Evolutionary conservation across 2,113 vertebrate genomes (phyloP).

Genomic region (Cebidichthys violaceus): DNA sequence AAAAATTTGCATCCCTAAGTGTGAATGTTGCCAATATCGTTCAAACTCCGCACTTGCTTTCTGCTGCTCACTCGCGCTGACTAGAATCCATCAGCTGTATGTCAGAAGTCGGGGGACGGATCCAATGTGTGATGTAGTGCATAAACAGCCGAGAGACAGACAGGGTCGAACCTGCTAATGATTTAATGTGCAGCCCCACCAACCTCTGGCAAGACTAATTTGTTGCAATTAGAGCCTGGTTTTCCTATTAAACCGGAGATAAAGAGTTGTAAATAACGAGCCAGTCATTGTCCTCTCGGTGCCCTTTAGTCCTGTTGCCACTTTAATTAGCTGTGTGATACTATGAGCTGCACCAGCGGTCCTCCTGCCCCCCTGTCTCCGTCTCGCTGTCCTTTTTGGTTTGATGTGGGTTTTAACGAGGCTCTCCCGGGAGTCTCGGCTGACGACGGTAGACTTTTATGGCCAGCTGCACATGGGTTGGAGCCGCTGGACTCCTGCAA

Average conservation of each 20-base stretch:
- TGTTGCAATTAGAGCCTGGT: slow-evolving; percentile 64
- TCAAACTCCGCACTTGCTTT: not conserved
- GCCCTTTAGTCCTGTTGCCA: slow-evolving; percentile 35
- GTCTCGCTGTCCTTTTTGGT: slow-evolving; percentile 12
- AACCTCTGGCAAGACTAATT: slow-evolving; percentile 62
- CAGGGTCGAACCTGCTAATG: slow-evolving; percentile 32
- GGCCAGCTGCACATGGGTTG: not conserved
- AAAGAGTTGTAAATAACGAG: slow-evolving; percentile 72
- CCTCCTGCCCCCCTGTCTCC: not conserved
- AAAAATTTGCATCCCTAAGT: not conserved
- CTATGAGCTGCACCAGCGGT: slow-evolving; percentile 6
- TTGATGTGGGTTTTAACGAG: slow-evolving; percentile 37
- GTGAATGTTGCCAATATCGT: not conserved
- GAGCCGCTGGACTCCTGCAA: not conserved
- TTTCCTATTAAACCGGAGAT: slow-evolving; percentile 59
- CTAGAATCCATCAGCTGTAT: not conserved
- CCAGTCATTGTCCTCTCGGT: slow-evolving; percentile 24
- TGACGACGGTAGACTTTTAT: not conserved
- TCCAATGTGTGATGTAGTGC: not conserved
- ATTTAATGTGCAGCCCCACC: slow-evolving; percentile 46
- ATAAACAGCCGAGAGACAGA: not conserved
- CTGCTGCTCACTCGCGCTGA: not conserved
- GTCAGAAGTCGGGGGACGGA: not conserved
- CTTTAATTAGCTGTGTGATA: slow-evolving; percentile 58
- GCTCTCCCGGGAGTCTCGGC: slow-evolving; percentile 6